phyloP scores from a whole-genome alignment of 2,888 invertebrate genomes.

The Drosophila nr. perissopoda region DNA sequence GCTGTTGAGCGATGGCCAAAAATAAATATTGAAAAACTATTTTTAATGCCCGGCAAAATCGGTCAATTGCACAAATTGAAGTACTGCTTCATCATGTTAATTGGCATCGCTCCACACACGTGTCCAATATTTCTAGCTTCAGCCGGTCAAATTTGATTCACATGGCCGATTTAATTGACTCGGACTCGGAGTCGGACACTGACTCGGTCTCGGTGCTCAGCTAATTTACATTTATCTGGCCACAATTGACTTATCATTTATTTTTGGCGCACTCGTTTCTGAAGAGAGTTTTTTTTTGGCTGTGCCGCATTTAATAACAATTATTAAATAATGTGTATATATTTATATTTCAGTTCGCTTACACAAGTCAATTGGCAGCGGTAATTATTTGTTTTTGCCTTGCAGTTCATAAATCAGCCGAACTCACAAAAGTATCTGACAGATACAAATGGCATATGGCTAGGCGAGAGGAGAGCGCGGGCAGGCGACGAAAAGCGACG shows the following conservation, averaged over 20 bases:
- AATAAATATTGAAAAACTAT: constrained; percentile 75
- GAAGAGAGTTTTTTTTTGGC: not conserved
- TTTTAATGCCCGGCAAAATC: constrained; percentile 53
- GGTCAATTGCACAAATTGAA: constrained; percentile 68
- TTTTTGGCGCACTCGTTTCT: not conserved
- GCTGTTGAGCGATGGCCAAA: constrained; percentile 52
- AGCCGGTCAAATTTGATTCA: constrained; percentile 19
- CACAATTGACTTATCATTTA: constrained; percentile 34
- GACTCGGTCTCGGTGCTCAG: not conserved
- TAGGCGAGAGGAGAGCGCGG: constrained; percentile 6
- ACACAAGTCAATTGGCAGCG: constrained; percentile 59
- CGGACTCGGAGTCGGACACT: not conserved
- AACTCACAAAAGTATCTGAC: constrained; percentile 70
- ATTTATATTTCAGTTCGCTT: constrained; percentile 47
- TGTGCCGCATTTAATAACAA: constrained; percentile 43
- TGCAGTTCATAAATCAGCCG: constrained; percentile 73
- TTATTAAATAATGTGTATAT: constrained; percentile 60
- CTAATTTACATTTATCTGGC: constrained; percentile 14
- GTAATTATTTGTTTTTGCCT: constrained; percentile 48
- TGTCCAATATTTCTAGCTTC: constrained; percentile 11
- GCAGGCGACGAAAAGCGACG: constrained; percentile 17
- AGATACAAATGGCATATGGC: constrained; percentile 74
- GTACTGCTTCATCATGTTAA: constrained; percentile 39
- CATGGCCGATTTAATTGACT: constrained; percentile 9
- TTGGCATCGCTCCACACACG: constrained; percentile 34